Conservation (phyloP, 2,888 invertebrate genomes). For the Mimumesa dahlbomi region DNA sequence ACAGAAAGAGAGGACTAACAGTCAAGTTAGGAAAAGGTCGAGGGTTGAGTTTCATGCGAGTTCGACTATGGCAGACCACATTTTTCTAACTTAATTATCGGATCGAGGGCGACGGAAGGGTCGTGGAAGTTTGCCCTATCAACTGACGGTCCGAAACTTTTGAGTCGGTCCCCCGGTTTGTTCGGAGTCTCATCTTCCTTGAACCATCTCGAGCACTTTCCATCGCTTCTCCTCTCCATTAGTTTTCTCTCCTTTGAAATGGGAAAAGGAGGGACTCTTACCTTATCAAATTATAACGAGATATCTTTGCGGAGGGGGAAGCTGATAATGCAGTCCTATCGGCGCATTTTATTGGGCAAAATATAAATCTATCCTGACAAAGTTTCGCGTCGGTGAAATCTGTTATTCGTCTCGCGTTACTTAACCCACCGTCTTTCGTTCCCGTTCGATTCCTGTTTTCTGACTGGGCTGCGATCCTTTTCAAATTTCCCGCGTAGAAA, state of each 20-base stretch:
- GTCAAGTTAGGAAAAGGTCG: constrained; percentile 10
- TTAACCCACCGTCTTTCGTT: not conserved
- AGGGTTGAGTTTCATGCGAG: constrained; percentile 57
- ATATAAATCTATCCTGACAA: not conserved
- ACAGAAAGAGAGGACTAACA: not conserved
- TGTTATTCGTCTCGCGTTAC: not conserved
- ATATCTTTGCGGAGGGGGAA: constrained; percentile 33
- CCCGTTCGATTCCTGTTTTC: no score
- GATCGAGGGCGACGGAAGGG: constrained; percentile 57
- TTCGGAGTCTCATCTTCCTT: constrained; percentile 48
- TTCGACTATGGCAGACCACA: constrained; percentile 62
- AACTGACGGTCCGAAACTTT: constrained; percentile 60
- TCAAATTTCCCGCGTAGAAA: no score
- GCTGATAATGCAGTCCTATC: not conserved
- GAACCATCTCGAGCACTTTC: constrained; percentile 49
- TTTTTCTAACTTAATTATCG: constrained; percentile 77
- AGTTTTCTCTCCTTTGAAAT: constrained; percentile 41
- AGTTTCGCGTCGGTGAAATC: not conserved
- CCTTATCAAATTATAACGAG: constrained; percentile 62
- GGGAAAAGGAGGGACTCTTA: constrained; percentile 15
- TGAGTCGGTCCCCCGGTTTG: constrained; percentile 56
- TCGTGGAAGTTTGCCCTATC: constrained; percentile 60
- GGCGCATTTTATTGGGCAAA: not conserved
- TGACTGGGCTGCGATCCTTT: no score
- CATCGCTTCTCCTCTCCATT: constrained; percentile 54